Base-by-base conservation (phyloP, 2,888 invertebrate species). In the Drosophila antonietae region DNA sequence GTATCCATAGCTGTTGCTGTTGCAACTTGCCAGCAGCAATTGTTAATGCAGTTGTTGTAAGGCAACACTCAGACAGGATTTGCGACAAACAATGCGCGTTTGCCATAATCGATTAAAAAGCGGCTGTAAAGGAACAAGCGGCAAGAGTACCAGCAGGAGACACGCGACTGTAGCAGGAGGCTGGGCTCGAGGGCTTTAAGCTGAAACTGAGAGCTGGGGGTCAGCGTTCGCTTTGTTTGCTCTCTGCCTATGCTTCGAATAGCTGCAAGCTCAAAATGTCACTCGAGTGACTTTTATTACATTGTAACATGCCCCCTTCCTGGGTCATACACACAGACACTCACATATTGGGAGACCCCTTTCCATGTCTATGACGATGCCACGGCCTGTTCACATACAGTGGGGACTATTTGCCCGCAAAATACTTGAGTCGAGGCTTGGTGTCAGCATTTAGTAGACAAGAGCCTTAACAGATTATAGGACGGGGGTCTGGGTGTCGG, bases 281-380 rank as follows among this genome's bases (percentile, higher is more conserved):
- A 86, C 89, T 88, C 83, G 75, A 90, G 87, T 88, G 90, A 87
- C 90, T 90, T 87, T 90, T 87, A 87, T 87, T 90, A 78, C 79
- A 47, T 73, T 80, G 68, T 65, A 57, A 44, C 57, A 18, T 10
- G 35, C 15, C 58, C 56, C 20, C 52, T 55, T 39, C 33, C 15
- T 20, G 43, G 35, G 33, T 14, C 53, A 2, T 44, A 33, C 46
- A 39, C 49, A 18, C 7, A 41, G 14, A 31, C 4, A 14, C 28
- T 14, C 2, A 18, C 12, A n/a, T n/a, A 41, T 28, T 28, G 43
- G n/a, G 39, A 7, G 41, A 55, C 12, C 41, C 41, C 28, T 18
- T 43, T 10, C 15, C 20, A 41, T 44, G 53, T 46, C 52, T 33
- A 20, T 61, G 56, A 41, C 43, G 43, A 39, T 52, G 47, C 53